A percentile compares a stretch with the other conserved stretches of the same genome.
Conservation (phyloP, 2,797 vertebrate genomes). For the Delichon dasypus region DNA sequence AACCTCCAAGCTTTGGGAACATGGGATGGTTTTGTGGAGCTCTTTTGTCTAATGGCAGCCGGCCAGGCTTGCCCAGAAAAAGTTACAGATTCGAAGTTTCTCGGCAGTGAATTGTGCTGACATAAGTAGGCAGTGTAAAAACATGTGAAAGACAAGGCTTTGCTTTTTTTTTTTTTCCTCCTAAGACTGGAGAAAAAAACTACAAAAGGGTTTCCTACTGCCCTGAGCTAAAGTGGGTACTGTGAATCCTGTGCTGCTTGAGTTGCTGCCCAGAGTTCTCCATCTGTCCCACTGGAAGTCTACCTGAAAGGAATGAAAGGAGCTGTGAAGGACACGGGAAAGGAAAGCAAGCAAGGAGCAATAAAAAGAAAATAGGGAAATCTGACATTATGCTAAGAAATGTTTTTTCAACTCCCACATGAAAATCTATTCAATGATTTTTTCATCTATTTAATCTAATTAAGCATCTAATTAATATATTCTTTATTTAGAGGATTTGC, state of each 20-base stretch:
- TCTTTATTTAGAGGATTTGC: not conserved
- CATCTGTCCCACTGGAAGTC: not conserved
- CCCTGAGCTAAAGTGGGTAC: not conserved
- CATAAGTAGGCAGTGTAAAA: conserved; percentile 18
- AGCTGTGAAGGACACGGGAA: not conserved
- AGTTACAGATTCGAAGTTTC: conserved; percentile 6
- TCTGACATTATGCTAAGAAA: not conserved
- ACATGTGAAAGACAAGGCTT: conserved; percentile 14
- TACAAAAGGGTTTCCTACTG: not conserved
- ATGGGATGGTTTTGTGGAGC: not conserved
- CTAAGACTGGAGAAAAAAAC: not conserved
- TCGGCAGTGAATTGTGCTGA: conserved; percentile 55
- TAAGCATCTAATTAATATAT: not conserved
- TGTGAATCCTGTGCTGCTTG: not conserved
- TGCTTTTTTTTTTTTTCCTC: not conserved
- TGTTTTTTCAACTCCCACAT: not conserved
- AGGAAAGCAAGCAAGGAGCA: not conserved
- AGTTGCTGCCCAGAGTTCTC: not conserved
- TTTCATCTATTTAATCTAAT: not conserved
- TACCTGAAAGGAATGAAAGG: not conserved
- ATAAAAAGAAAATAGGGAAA: not conserved
- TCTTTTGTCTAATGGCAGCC: not conserved
- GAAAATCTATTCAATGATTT: not conserved
- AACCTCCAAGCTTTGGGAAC: not conserved
- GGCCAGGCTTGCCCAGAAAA: conserved; percentile 44